Evolutionary conservation across 1,140 invertebrate genomes (phyloP), one percentile per base, ranked within the genome.

Genomic region (Dolichoris vasculosae): DNA sequence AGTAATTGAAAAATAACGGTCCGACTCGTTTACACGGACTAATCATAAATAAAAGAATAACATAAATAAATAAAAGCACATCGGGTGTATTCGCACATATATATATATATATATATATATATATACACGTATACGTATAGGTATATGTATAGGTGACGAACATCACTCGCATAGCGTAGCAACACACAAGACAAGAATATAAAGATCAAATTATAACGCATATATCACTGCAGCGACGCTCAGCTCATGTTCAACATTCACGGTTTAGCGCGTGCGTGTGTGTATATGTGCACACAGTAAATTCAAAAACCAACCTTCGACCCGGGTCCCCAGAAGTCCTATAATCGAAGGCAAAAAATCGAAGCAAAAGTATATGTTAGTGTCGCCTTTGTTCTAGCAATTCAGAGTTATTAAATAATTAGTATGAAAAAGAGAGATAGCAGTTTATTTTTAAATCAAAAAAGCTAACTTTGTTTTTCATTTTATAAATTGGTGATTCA

Each of bases 261-360:
- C 76, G 15, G 46, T 11, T 63, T 73, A 30, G 32, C 26, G 46
- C n/a, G 20, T 79, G 76, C 38, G 55, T 79, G 59, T 55, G 46
- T 51, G 75, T 73, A 40, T 55, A 48, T 69, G 69, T 80, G 73
- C 77, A 71, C 76, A 85, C 76, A 85, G 51, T 73, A 85, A 79
- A 59, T 80, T 85, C 55, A 46, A 83, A 89, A 88, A 95, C 94
- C 94, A 95, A 95, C 95, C 95, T 95, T 95, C 94, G 94, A 95
- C 91, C 93, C 93, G 90, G 94, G 93, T 95, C 95, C 95, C 91
- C 94, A 95, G 93, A 94, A 95, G 95, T 95, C 95, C 95, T 95
- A 94, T 80, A 87, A 89, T 89, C 89, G 92, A 91, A 93, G 88
- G 87, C 86, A 89, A 90, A 82, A 89, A 89, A 89, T 89, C 85